A percentile compares a stretch with the other conserved stretches of the same genome.
Conservation (phyloP, 2,888 invertebrate genomes). For the Agrochola lota region DNA sequence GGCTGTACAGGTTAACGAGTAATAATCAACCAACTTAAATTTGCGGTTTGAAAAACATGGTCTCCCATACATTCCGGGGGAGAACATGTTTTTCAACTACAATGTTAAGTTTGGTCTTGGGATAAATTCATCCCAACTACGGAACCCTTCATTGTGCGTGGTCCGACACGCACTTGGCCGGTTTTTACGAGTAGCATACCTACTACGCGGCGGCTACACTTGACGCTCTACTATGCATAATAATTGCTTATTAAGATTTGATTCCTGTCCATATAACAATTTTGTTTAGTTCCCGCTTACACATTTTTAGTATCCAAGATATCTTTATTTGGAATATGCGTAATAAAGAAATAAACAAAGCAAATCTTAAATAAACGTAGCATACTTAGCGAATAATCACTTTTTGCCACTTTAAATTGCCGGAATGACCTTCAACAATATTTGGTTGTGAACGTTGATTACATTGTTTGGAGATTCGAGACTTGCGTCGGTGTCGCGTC, state of each 20-base stretch:
- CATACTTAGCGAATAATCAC: slow-evolving; percentile 25
- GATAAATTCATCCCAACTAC: too few relatives aligned
- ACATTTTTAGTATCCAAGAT: background rate
- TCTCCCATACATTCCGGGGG: too few relatives aligned
- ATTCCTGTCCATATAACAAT: background rate
- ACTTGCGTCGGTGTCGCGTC: slow-evolving; percentile 20
- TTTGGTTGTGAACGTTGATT: slow-evolving; percentile 49
- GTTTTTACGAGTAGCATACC: slow-evolving; percentile 12
- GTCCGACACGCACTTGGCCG: too few relatives aligned
- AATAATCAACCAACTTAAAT: too few relatives aligned
- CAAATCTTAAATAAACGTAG: slow-evolving; percentile 26
- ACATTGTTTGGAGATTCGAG: slow-evolving; percentile 44
- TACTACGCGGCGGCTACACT: background rate
- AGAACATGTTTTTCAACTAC: too few relatives aligned
- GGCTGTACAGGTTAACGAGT: too few relatives aligned
- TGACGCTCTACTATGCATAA: background rate
- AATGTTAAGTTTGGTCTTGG: too few relatives aligned
- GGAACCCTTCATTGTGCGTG: too few relatives aligned
- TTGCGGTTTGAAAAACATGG: too few relatives aligned
- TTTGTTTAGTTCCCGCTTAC: background rate
- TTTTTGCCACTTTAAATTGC: slow-evolving; percentile 49
- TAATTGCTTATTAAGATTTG: background rate
- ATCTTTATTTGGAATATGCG: background rate
- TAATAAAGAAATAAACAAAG: slow-evolving; percentile 9
- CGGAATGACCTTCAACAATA: slow-evolving; percentile 50